Percentiles rank a stretch among this genome's conserved stretches.
phyloP scores from a whole-genome alignment of 1,140 invertebrate species.

The Vollenhovia emeryi region DNA sequence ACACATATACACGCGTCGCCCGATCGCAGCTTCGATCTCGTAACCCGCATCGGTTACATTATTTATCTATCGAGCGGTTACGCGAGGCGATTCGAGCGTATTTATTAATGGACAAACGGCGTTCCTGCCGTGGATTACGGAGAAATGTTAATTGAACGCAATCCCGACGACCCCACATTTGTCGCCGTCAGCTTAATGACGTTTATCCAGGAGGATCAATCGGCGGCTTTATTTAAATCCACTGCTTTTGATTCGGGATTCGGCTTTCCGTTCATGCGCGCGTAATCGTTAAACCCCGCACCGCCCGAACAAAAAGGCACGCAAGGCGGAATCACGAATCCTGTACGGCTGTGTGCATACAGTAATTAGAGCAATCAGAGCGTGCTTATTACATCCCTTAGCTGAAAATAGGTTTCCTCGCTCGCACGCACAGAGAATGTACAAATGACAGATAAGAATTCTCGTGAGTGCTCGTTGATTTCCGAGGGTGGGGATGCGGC shows the following conservation, averaged over 20 bases:
- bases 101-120: constrained; percentile 54
- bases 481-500: neutral
- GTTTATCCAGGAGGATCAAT: constrained; percentile 10
- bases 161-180: constrained; percentile 8
- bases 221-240: constrained; percentile 40
- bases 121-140: constrained; percentile 12
- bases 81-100: constrained; percentile 17
- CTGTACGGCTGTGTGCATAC: neutral
- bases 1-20: neutral
- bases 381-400: neutral
- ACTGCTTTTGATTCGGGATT: neutral
- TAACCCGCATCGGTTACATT: constrained; percentile 53
- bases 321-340: constrained; percentile 14
- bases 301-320: neutral
- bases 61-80: constrained; percentile 41
- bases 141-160: constrained; percentile 52
- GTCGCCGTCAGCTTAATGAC: constrained; percentile 57
- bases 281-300: neutral
- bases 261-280: neutral
- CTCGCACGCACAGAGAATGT: neutral
- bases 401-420: neutral
- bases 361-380: constrained; percentile 19
- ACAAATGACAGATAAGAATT: neutral
- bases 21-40: constrained; percentile 19
- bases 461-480: neutral